A percentile compares a stretch with the other conserved stretches of the same genome.
Conservation (phyloP, 1,140 invertebrate genomes). For the Coenobita brevimanus region DNA sequence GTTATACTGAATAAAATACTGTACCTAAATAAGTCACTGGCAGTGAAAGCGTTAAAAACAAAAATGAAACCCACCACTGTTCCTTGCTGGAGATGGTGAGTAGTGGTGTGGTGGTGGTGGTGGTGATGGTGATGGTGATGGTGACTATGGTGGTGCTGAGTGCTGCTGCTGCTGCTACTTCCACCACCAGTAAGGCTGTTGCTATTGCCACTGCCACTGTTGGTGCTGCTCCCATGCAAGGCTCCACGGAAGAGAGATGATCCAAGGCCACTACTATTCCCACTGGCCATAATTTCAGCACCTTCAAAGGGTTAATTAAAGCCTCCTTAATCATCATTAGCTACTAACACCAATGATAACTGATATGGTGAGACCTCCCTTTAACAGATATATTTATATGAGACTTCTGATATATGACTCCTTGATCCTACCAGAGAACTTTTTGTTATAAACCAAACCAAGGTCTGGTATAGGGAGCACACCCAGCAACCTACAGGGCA, state of each 20-base stretch:
- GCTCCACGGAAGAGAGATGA: constrained; percentile 57
- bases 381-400: no score
- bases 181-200: constrained; percentile 5
- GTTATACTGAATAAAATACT: not conserved
- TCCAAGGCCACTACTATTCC: constrained; percentile 50
- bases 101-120: not conserved
- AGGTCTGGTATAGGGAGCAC: no score
- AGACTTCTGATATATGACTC: no score
- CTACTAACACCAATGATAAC: no score
- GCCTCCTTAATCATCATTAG: no score
- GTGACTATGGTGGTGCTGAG: not conserved
- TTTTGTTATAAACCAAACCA: no score
- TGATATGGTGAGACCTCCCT: no score
- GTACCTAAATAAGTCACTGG: not conserved
- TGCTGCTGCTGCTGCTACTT: constrained; percentile 1
- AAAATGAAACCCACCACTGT: constrained; percentile 5
- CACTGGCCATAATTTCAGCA: constrained; percentile 44
- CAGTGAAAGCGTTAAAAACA: not conserved
- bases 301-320: no score
- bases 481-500: no score
- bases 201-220: not conserved
- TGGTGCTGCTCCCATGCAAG: constrained; percentile 52
- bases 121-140: constrained; percentile 18
- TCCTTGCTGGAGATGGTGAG: constrained; percentile 18
- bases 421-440: no score